Percentiles rank a stretch among this genome's conserved stretches.
phyloP scores from a whole-genome alignment of 1,140 invertebrate genomes.

The Drosophila willistoni region DNA sequence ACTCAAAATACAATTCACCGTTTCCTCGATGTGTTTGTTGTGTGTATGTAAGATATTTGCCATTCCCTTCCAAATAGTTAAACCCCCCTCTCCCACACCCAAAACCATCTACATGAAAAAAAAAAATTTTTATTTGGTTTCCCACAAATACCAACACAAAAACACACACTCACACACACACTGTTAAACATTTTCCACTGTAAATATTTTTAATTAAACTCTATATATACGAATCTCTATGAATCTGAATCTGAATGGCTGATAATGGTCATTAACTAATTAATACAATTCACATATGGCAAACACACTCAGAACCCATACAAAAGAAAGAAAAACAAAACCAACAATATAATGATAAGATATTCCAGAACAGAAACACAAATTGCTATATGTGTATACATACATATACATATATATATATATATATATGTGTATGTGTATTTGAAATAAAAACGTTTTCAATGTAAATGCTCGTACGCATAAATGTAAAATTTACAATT shows the following conservation, averaged over 20 bases:
- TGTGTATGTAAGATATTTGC: conserved; percentile 8
- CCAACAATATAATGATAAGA: conserved; percentile 22
- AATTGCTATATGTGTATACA: conserved; percentile 24
- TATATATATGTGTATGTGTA: neutral
- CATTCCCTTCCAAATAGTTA: neutral
- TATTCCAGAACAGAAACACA: conserved; percentile 29
- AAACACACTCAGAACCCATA: conserved; percentile 4
- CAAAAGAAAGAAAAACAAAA: conserved; percentile 12
- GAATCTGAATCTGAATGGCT: conserved; percentile 34
- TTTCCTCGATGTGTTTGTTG: conserved; percentile 60
- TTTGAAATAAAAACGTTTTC: conserved; percentile 60
- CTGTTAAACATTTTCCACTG: conserved; percentile 73
- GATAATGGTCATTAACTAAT: conserved; percentile 56
- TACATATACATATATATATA: neutral
- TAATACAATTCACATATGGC: conserved; percentile 54
- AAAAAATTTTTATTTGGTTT: conserved; percentile 51
- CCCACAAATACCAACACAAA: conserved; percentile 14
- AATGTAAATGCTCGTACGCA: conserved; percentile 67
- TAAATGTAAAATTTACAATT: conserved; percentile 69
- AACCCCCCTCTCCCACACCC: conserved; percentile 16
- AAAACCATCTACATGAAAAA: conserved; percentile 1
- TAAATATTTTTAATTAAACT: conserved; percentile 72
- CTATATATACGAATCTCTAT: conserved; percentile 39
- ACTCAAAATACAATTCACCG: conserved; percentile 39
- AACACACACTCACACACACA: conserved; percentile 12